A percentile compares a stretch with the other conserved stretches of the same genome.
phyloP scores from a whole-genome alignment of 2,113 vertebrate genomes.

The Thunnus thynnus region DNA sequence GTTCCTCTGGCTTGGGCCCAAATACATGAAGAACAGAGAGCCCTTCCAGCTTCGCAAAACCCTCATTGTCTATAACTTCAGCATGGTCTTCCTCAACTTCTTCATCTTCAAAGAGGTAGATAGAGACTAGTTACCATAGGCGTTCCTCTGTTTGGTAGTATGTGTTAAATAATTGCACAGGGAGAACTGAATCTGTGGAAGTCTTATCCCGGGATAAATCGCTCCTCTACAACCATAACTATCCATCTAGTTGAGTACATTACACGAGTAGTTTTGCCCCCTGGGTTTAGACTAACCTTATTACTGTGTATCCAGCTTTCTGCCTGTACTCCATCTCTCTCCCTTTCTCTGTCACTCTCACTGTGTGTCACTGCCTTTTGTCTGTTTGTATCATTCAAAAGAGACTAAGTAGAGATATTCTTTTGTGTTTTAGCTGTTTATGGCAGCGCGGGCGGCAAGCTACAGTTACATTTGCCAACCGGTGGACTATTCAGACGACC shows the following conservation, averaged over 20 bases:
- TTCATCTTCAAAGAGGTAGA: conserved; percentile 99
- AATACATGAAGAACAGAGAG: conserved; percentile 97
- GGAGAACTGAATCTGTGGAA: not conserved
- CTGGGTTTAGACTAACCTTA: conserved; percentile 26
- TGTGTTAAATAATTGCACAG: not conserved
- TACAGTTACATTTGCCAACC: conserved; percentile 98
- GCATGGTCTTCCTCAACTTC: conserved; percentile 98
- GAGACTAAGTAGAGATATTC: conserved; percentile 1
- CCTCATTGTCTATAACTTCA: conserved; percentile 98
- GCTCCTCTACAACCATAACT: not conserved
- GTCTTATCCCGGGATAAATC: not conserved
- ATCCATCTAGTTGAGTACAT: not conserved
- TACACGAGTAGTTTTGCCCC: not conserved
- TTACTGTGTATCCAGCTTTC: conserved; percentile 7
- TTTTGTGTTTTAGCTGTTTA: conserved; percentile 88
- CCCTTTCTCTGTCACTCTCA: conserved; percentile 6
- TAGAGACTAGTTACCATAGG: not conserved
- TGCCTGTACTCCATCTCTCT: not conserved
- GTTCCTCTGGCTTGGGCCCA: conserved; percentile 97
- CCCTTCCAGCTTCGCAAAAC: conserved; percentile 95
- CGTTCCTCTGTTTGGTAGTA: too few species aligned
- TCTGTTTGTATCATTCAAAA: not conserved
- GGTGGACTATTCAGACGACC: conserved; percentile 96
- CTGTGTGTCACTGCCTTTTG: not conserved
- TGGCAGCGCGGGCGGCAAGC: conserved; percentile 92